Evolutionary conservation across 2,797 vertebrate genomes (phyloP), one percentile per base, ranked within the genome.

Genomic region (Leucoraja ocellata): DNA sequence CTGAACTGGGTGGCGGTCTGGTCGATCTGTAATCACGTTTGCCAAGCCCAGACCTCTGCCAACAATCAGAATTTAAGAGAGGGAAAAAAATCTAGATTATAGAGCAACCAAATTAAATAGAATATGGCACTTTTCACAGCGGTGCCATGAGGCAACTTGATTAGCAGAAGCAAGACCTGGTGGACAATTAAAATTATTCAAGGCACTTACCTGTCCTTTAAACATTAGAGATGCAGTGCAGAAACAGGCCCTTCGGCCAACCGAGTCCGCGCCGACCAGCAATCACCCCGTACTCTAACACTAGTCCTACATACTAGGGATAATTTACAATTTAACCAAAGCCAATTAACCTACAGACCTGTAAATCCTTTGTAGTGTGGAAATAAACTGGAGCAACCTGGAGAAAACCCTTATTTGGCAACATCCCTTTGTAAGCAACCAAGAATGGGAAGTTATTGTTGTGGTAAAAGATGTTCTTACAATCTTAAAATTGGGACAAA

Each of bases 1-100:
- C 46, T 92, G 90, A 71, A 76, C 71, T 92, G 90, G 90, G 28
- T 92, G 46, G 90, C 46, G 68, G 36, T 23, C 23, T 76, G 39
- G 39, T 76, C 2, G 68, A 54, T 58, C 3, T 74, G 36, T 25
- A 46, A 10, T 54, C 71, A 5, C 65, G 28, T 46, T 76, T 92
- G 90, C 25, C 90, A 92, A 92, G 11, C 36, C 76, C 90, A 74
- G 25, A 46, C 71, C 39, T 28, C 46, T 92, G 73, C 36, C 71
- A 92, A 92, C 39, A 92, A 1, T 92, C 5, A 76, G 71, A 76
- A 74, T 76, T 73, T 73, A 76, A 74, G 71, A 76, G 90, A 58
- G 39, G 11, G 14, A 68, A 36, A 36, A 68, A 74, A 46, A 36
- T 46, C 36, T 73, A 74, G 36, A 54, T 25, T 92, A 11, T 25